phyloP scores from a whole-genome alignment of 2,113 vertebrate genomes.

The Cyanoliseus patagonus region DNA sequence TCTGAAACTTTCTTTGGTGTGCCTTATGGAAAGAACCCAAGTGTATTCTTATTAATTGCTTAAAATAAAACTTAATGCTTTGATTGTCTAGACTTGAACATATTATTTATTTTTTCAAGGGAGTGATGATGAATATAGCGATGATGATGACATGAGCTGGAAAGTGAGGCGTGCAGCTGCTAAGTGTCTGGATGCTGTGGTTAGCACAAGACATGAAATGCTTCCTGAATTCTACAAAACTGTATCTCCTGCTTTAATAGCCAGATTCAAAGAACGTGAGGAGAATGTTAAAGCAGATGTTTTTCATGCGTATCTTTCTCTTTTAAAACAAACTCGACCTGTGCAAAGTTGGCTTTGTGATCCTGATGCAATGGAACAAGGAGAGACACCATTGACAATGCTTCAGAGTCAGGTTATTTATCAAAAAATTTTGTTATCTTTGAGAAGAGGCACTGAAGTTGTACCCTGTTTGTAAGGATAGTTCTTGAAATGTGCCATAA shows the following conservation, averaged over 20 bases:
- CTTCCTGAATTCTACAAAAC: constrained; percentile 97
- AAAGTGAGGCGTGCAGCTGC: constrained; percentile 96
- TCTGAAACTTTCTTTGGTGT: not conserved
- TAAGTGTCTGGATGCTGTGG: constrained; percentile 95
- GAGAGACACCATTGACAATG: constrained; percentile 96
- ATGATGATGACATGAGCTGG: constrained; percentile 99
- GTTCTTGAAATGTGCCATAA: not conserved
- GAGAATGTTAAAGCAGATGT: constrained; percentile 99
- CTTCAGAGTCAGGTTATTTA: constrained; percentile 93
- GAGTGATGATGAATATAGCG: constrained; percentile 97
- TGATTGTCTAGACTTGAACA: constrained; percentile 28
- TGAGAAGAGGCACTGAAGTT: not conserved
- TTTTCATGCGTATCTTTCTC: constrained; percentile 97
- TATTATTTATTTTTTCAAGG: constrained; percentile 76
- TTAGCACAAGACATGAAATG: constrained; percentile 98
- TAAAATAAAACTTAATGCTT: not conserved
- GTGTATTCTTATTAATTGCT: not conserved
- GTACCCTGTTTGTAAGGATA: not conserved
- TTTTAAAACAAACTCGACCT: constrained; percentile 96
- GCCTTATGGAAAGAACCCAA: not conserved
- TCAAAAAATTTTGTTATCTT: not conserved
- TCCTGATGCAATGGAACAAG: constrained; percentile 98
- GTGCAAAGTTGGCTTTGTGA: constrained; percentile 97
- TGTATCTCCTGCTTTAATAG: constrained; percentile 93
- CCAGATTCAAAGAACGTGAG: constrained; percentile 96